A percentile compares a stretch with the other conserved stretches of the same genome.
Evolutionary conservation across 2,113 vertebrate species (phyloP).

Genomic region (Sceloporus undulatus): DNA sequence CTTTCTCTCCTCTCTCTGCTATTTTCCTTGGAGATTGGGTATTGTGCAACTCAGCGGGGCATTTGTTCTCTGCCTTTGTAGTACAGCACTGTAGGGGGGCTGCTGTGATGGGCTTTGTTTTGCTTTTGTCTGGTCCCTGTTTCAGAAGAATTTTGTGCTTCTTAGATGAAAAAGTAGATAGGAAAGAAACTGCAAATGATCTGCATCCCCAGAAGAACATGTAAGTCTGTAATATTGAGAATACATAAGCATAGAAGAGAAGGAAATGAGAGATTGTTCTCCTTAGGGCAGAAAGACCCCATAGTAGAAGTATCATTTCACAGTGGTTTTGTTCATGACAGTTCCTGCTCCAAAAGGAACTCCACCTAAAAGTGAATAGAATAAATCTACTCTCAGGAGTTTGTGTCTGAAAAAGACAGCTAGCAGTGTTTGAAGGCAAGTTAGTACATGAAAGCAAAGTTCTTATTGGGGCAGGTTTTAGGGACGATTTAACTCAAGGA

Average conservation of each 20-base stretch:
- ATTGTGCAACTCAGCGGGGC: background rate
- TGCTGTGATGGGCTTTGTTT: background rate
- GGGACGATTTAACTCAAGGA: too few relatives aligned
- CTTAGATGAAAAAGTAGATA: background rate
- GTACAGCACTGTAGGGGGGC: background rate
- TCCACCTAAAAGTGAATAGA: too few relatives aligned
- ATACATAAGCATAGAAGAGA: background rate
- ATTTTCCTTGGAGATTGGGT: constrained; percentile 14
- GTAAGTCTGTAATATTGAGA: background rate
- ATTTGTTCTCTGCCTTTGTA: constrained; percentile 22
- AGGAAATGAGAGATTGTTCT: background rate
- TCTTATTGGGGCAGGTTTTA: too few relatives aligned
- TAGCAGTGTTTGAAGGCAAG: background rate
- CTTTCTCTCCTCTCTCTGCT: background rate
- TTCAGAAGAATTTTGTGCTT: background rate
- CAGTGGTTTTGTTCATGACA: background rate
- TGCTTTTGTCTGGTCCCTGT: background rate
- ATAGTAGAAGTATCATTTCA: background rate
- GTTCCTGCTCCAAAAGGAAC: background rate
- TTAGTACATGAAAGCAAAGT: background rate
- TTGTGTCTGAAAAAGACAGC: background rate
- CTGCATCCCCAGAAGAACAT: background rate
- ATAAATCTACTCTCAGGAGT: background rate
- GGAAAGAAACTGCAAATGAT: background rate
- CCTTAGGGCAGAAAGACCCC: background rate